Base-by-base conservation (phyloP, 2,888 invertebrate species). In the Orchesella flavescens region DNA sequence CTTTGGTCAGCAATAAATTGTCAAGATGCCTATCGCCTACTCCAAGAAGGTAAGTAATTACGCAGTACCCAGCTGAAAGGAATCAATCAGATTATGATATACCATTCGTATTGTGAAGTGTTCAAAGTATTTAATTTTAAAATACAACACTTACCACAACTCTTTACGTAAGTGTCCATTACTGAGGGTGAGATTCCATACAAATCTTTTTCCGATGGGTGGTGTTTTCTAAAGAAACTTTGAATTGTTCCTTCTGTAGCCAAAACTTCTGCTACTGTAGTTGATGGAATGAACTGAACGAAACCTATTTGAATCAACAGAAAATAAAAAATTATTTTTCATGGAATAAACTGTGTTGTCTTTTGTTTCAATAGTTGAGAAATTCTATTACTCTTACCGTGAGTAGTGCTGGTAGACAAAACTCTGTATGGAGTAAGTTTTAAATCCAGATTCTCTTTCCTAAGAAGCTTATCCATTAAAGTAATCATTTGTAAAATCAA, bases 11-110 rank as follows among this genome's bases (percentile, higher is more conserved):
- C 61, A 99, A 92, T 61, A 99, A 91, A 91, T 99, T 99, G 91
- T 99, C 99, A 87, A 99, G 92, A 92, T 99, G 99, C 5, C 99
- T 93, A 91, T 99, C 99, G 5, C 98, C 99, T 0, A 99, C 97
- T 34, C 99, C 99, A 72, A 99, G 91, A 53, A 99, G 91, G 91
- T 99, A 99, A 0, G 99, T 99, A 76, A 99, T 98, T 53, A 99
- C 97, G 90, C 98, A 98, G 90, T 99, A 99, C 0, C 99, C 99
- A 59, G 99, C 94, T 93, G 89, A 90, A 66, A 57, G 61, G 49
- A 79, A 80, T n/a, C n/a, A 34, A 4, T 34, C 55, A 24, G 13
- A 23, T 34, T 55, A 65, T 49, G 15, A 69, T 2, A 63, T 10
- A 68, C 44, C n/a, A 46, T 68, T 68, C n/a, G 21, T 34, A 2